Percentiles rank a stretch among this genome's conserved stretches.
Conservation (phyloP, 1,140 invertebrate genomes). For the Eupristina koningsbergeri region DNA sequence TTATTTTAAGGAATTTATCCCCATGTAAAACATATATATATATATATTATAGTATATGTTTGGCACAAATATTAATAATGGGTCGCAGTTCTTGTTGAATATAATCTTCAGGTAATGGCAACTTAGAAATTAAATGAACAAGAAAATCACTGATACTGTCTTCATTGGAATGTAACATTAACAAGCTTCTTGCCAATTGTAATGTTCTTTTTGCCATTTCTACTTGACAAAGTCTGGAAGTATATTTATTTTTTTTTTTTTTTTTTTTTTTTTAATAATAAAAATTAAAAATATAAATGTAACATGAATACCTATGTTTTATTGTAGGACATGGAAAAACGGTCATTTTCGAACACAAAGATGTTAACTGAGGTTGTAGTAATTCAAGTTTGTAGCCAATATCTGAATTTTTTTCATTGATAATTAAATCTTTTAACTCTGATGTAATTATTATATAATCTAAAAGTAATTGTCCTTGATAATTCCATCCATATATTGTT, state of each 20-base stretch:
- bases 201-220: constrained; percentile 79
- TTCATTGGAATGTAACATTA: constrained; percentile 68
- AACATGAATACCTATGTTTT: constrained; percentile 75
- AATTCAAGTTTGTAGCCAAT: constrained; percentile 77
- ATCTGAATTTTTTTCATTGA: constrained; percentile 58
- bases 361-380: constrained; percentile 77
- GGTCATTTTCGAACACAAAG: constrained; percentile 77
- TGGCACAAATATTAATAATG: constrained; percentile 66
- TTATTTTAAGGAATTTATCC: too few species aligned
- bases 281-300: not conserved
- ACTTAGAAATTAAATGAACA: constrained; percentile 73
- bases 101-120: constrained; percentile 81
- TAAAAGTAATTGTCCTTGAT: constrained; percentile 79
- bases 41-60: constrained; percentile 54
- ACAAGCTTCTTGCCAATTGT: constrained; percentile 74
- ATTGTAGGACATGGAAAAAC: constrained; percentile 77
- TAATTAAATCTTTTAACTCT: constrained; percentile 72
- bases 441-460: constrained; percentile 79
- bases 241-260: not conserved
- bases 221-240: constrained; percentile 75
- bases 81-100: constrained; percentile 76
- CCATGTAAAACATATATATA: not conserved
- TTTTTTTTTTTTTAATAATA: not conserved
- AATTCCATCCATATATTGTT: constrained; percentile 75
- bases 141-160: constrained; percentile 70